These are phyloP conservation scores for Aleadryas rufinucha DNA, from an alignment of 2,113 vertebrate genomes.

Conservation along the genomic window DNA sequence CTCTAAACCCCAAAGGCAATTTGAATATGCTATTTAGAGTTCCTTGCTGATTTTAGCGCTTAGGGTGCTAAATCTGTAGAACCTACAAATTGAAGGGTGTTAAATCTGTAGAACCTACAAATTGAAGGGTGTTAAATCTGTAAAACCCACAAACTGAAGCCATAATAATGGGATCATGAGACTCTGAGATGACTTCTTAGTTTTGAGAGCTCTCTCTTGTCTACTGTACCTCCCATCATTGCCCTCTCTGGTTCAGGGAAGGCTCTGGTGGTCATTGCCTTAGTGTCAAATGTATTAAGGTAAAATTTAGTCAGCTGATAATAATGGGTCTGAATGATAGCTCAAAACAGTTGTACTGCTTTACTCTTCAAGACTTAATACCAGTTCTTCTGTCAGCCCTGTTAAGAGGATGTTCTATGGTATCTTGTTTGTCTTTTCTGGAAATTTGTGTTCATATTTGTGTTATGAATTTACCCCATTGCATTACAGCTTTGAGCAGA, in stretches of 20 bases:
- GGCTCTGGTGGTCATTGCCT: neutral
- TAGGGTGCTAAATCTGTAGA: neutral
- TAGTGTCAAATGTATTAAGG: neutral
- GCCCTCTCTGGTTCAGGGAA: neutral
- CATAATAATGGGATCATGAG: neutral
- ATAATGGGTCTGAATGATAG: neutral
- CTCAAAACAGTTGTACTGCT: neutral
- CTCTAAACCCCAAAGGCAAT: neutral
- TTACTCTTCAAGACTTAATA: neutral
- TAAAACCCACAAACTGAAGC: neutral
- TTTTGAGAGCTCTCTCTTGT: neutral
- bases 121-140: neutral
- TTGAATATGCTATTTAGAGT: neutral
- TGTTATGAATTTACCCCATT: accelerated
- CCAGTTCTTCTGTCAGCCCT: neutral
- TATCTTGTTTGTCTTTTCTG: neutral
- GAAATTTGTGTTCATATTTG: neutral
- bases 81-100: neutral
- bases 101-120: neutral
- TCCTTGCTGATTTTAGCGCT: neutral
- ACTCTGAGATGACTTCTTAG: neutral
- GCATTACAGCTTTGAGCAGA: neutral
- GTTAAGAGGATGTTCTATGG: neutral
- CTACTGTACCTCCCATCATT: neutral
- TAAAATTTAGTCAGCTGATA: neutral